Evolutionary conservation across 2,888 invertebrate species (phyloP).

Genomic region (Parnassius mnemosyne): DNA sequence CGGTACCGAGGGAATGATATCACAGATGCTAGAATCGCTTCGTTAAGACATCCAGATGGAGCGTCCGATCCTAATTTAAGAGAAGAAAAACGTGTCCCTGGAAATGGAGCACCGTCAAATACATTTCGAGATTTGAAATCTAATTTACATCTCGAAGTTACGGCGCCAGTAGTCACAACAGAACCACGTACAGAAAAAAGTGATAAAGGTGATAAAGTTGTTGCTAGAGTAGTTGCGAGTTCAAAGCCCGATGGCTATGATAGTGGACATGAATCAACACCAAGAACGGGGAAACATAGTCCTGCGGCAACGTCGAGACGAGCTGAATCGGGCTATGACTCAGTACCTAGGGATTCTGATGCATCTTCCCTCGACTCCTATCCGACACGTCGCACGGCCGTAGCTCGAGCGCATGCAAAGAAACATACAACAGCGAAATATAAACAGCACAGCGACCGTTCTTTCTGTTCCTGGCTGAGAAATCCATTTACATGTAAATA

Average conservation of each 20-base stretch:
- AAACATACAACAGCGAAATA: constrained; percentile 82
- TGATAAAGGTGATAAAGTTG: constrained; percentile 82
- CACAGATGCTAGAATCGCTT: constrained; percentile 82
- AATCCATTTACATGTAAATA: constrained; percentile 89
- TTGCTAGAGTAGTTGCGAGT: constrained; percentile 83
- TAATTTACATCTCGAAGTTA: constrained; percentile 71
- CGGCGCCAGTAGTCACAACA: constrained; percentile 79
- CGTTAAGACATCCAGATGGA: constrained; percentile 93
- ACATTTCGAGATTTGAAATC: constrained; percentile 81
- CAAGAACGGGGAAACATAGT: constrained; percentile 89
- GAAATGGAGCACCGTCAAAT: constrained; percentile 82
- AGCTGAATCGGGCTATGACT: constrained; percentile 95
- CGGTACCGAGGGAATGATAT: constrained; percentile 81
- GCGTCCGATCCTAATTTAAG: constrained; percentile 95
- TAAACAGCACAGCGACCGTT: constrained; percentile 86
- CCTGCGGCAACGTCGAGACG: constrained; percentile 88
- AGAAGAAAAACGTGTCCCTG: constrained; percentile 83
- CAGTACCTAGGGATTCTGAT: constrained; percentile 93
- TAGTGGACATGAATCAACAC: constrained; percentile 91
- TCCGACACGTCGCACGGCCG: constrained; percentile 72
- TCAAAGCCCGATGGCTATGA: constrained; percentile 89
- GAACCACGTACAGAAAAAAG: constrained; percentile 82
- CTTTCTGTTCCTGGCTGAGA: constrained; percentile 87
- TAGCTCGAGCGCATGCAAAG: constrained; percentile 73
- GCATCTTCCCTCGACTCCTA: constrained; percentile 92